phyloP scores from a whole-genome alignment of 2,888 invertebrate genomes.

The Lepidonotus clava region DNA sequence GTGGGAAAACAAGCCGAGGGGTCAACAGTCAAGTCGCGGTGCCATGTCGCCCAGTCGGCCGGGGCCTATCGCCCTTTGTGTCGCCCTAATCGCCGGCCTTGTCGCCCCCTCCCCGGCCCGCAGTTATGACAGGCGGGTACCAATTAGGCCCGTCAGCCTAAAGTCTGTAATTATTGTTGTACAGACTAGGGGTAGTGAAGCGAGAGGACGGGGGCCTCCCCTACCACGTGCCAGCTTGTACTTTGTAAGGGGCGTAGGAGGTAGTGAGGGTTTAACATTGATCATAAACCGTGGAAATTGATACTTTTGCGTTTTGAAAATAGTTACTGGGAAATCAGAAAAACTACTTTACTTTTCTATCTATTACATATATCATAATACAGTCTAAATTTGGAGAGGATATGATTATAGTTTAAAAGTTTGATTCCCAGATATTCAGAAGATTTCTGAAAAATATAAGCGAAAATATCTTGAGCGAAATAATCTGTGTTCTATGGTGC shows the following conservation, averaged over 20 bases:
- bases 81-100: not conserved
- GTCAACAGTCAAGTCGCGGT: conserved; percentile 33
- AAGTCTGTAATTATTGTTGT: not conserved
- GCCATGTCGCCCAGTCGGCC: not conserved
- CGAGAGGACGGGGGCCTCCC: not conserved
- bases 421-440: no score
- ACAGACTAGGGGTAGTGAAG: not conserved
- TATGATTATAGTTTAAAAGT: no score
- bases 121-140: not conserved
- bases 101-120: not conserved
- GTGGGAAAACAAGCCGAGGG: conserved; percentile 29
- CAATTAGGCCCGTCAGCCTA: conserved; percentile 10
- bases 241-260: not conserved
- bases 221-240: not conserved
- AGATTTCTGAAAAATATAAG: no score
- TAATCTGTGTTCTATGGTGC: no score
- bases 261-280: not conserved
- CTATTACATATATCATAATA: no score
- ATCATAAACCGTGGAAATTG: conserved; percentile 14
- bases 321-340: no score
- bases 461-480: no score
- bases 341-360: no score
- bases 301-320: no score
- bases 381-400: no score
- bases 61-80: not conserved